Evolutionary conservation across 1,140 invertebrate species (phyloP).

Genomic region (Atopsyche davidsoni): DNA sequence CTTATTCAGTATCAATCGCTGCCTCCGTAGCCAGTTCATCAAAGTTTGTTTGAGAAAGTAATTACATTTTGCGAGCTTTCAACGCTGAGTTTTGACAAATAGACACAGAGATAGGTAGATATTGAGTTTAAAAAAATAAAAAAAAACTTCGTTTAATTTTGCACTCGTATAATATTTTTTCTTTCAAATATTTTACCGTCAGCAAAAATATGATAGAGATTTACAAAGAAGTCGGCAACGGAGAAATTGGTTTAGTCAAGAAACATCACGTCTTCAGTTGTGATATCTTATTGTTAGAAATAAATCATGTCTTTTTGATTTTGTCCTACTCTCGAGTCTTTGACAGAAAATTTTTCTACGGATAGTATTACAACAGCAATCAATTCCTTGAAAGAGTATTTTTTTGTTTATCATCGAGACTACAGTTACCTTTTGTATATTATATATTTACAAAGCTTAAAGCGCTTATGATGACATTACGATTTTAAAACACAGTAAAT

Average conservation of each 20-base stretch:
- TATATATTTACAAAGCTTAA: too few species aligned
- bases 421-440: too few species aligned
- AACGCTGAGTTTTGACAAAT: background rate
- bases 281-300: too few species aligned
- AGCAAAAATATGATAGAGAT: background rate
- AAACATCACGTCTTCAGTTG: slow-evolving; percentile 5
- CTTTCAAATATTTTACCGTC: background rate
- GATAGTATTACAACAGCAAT: too few species aligned
- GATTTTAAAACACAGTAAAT: too few species aligned
- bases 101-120: background rate
- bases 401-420: too few species aligned
- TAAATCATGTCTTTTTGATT: too few species aligned
- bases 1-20: background rate
- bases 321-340: too few species aligned
- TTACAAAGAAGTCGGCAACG: background rate
- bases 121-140: background rate
- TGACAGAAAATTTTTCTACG: too few species aligned
- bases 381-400: too few species aligned
- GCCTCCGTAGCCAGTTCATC: background rate
- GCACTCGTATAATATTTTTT: background rate
- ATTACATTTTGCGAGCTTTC: background rate
- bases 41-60: slow-evolving; percentile 4
- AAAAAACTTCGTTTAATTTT: background rate
- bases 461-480: too few species aligned
- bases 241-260: slow-evolving; percentile 7